Conservation (phyloP, 2,888 invertebrate genomes). For the Morpho achilles region DNA sequence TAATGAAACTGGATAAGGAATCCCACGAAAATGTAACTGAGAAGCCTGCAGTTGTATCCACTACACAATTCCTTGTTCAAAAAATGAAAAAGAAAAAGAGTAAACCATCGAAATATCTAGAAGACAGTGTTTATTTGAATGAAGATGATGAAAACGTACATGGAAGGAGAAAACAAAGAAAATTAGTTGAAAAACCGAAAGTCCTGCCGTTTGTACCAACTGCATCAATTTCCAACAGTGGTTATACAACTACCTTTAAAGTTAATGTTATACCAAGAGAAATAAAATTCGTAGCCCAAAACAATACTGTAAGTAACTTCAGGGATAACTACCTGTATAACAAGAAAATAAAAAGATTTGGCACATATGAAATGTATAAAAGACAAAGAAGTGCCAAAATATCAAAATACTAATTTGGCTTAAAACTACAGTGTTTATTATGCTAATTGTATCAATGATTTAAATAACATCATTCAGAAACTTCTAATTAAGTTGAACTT, state of each 20-base stretch:
- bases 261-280: slow-evolving; percentile 54
- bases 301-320: slow-evolving; percentile 46
- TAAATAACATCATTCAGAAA: too few species aligned
- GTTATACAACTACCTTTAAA: slow-evolving; percentile 65
- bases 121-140: slow-evolving; percentile 65
- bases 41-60: slow-evolving; percentile 45
- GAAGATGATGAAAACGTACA: slow-evolving; percentile 38
- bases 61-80: slow-evolving; percentile 57
- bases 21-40: slow-evolving; percentile 34
- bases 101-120: slow-evolving; percentile 65
- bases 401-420: slow-evolving; percentile 53
- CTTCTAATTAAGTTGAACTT: too few species aligned
- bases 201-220: slow-evolving; percentile 63
- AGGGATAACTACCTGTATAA: slow-evolving; percentile 51
- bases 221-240: slow-evolving; percentile 53
- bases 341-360: slow-evolving; percentile 53
- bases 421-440: too few species aligned
- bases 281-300: slow-evolving; percentile 55
- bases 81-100: slow-evolving; percentile 45
- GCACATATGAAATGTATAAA: slow-evolving; percentile 58
- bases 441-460: too few species aligned
- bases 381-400: slow-evolving; percentile 53
- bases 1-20: slow-evolving; percentile 54
- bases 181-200: slow-evolving; percentile 22
- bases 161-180: slow-evolving; percentile 17